Evolutionary conservation across 2,888 invertebrate species (phyloP).

Genomic region (Oasisia sp.): DNA sequence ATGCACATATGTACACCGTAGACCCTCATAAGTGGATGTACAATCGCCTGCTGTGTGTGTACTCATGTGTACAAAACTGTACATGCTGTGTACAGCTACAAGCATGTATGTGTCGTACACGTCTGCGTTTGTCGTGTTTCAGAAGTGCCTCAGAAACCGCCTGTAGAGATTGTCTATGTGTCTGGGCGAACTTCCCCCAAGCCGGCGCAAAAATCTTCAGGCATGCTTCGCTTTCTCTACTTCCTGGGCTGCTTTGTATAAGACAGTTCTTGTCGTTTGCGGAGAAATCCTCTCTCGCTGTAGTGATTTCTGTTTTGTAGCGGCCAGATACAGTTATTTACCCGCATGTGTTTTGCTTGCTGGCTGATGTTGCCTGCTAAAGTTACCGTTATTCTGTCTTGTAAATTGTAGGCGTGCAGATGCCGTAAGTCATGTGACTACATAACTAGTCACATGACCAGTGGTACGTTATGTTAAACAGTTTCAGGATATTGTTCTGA

Average conservation of each 20-base stretch:
- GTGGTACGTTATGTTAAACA: not conserved
- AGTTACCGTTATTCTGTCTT: not conserved
- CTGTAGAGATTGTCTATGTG: slow-evolving; percentile 45
- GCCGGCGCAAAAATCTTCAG: slow-evolving; percentile 14
- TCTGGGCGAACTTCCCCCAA: slow-evolving; percentile 33
- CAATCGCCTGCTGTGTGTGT: not conserved
- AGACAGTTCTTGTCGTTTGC: not conserved
- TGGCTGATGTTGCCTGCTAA: not conserved
- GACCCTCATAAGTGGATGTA: no score
- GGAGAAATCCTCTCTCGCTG: not conserved
- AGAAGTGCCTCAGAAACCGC: slow-evolving; percentile 34
- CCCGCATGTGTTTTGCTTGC: slow-evolving; percentile 2
- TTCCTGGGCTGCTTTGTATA: not conserved
- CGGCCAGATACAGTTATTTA: not conserved
- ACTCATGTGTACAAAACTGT: not conserved
- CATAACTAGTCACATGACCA: no score
- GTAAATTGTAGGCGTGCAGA: not conserved
- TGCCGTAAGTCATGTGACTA: no score
- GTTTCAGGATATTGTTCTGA: not conserved
- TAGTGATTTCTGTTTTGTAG: not conserved
- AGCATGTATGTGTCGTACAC: not conserved
- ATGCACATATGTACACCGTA: not conserved
- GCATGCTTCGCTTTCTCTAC: slow-evolving; percentile 19
- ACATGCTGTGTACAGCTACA: not conserved
- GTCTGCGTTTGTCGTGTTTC: slow-evolving; percentile 24